phyloP scores from a whole-genome alignment of 2,888 invertebrate species.

The Colletes collaris region DNA sequence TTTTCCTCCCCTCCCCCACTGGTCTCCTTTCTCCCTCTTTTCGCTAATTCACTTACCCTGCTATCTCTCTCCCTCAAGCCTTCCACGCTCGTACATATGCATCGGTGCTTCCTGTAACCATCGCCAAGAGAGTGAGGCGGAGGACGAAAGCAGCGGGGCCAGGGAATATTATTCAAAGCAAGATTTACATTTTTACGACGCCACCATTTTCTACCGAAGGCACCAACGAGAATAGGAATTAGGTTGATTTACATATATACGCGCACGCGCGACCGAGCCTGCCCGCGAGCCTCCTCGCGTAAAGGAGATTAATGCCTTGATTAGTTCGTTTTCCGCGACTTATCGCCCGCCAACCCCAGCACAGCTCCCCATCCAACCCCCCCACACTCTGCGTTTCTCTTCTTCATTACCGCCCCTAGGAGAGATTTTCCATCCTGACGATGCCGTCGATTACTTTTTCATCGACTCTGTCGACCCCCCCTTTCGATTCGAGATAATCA shows the following conservation, averaged over 20 bases:
- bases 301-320: conserved; percentile 79
- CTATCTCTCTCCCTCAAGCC: not conserved
- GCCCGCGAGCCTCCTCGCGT: conserved; percentile 36
- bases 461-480: not conserved
- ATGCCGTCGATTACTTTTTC: not conserved
- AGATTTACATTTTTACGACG: conserved; percentile 80
- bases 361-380: not conserved
- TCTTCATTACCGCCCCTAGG: conserved; percentile 10
- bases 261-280: conserved; percentile 19
- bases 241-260: conserved; percentile 76
- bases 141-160: not conserved
- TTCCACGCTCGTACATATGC: conserved; percentile 22
- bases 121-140: conserved; percentile 5
- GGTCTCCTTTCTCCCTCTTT: not conserved
- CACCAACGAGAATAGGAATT: conserved; percentile 77
- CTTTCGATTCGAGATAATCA: too few species aligned
- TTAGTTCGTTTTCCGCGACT: conserved; percentile 74
- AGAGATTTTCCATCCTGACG: not conserved
- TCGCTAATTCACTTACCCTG: conserved; percentile 17
- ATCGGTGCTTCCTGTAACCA: conserved; percentile 30
- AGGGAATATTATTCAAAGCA: conserved; percentile 77
- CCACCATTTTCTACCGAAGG: conserved; percentile 74
- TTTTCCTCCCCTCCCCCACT: not conserved
- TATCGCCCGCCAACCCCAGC: conserved; percentile 41
- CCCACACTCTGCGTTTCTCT: conserved; percentile 12